Conservation (phyloP, 2,888 invertebrate genomes). For the Agapostemon virescens region DNA sequence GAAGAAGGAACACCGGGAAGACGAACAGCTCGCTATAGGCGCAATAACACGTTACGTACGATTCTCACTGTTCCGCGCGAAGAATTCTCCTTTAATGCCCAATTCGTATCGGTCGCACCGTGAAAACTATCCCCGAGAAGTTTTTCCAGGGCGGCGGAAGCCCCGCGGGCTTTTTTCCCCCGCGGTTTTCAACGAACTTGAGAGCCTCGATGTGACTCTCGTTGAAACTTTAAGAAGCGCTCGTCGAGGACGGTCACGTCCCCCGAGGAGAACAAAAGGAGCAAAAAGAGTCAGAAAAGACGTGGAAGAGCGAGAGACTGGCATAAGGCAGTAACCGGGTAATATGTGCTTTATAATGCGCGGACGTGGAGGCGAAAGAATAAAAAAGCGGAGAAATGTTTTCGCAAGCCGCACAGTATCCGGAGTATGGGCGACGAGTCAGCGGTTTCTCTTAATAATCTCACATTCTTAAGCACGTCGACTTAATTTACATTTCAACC, state of each 20-base stretch:
- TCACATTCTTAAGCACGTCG: constrained; percentile 73
- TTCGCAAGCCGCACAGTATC: constrained; percentile 59
- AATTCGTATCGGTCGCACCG: neutral
- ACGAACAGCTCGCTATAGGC: no score
- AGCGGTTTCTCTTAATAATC: constrained; percentile 70
- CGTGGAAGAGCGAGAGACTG: constrained; percentile 24
- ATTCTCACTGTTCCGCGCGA: no score
- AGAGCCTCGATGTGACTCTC: constrained; percentile 11
- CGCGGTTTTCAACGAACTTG: constrained; percentile 8
- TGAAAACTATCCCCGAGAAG: neutral
- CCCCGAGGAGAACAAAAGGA: constrained; percentile 20
- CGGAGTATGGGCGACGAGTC: constrained; percentile 51
- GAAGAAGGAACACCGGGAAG: neutral
- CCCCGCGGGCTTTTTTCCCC: neutral
- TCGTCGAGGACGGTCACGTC: constrained; percentile 22
- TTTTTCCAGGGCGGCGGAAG: neutral
- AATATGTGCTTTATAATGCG: constrained; percentile 65
- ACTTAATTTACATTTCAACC: constrained; percentile 76
- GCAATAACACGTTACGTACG: no score
- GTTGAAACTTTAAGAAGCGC: constrained; percentile 50
- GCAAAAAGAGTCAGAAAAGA: neutral
- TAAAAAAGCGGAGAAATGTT: constrained; percentile 63
- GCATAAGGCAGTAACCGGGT: constrained; percentile 50
- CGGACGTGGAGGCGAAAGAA: constrained; percentile 39
- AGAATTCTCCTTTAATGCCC: neutral